Base-by-base conservation (phyloP, 2,888 invertebrate genomes). In the Reticulitermes lucifugus region DNA sequence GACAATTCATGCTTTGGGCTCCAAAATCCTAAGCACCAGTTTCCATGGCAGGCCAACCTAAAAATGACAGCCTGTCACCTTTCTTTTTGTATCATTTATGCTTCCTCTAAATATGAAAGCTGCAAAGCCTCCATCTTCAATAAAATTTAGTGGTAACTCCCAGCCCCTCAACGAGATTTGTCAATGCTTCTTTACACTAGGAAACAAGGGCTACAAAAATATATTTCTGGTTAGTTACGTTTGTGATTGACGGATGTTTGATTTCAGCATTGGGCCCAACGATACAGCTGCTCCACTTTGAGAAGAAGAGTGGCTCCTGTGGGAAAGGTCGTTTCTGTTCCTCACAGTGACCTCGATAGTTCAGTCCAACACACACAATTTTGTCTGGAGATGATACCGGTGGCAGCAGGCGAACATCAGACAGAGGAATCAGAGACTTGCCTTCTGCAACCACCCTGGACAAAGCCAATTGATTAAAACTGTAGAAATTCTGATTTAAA, bases 271-370 rank as follows among this genome's bases (percentile, higher is more conserved):
- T 92, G 0, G 96, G 96, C 0, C 97, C 97, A 41, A 95, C 92
- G 46, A 98, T 93, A 59, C 94, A 93, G 87, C 96, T 96, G 0
- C 96, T 92, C 89, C 97, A 98, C 91, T 98, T 98, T 90, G 94
- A 96, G 91, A 98, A 98, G 88, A 98, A 94, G 90, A 97, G 95
- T 0, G 98, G 98, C 87, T 96, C 95, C 29, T 92, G 92, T 0
- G 94, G 94, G 0, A 96, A 96, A 2, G 93, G 91, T 25, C 94
- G 89, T 35, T 96, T 95, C 89, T 97, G 97, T 89, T 98, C 98
- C 83, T 93, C 92, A 88, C 98, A 98, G 89, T 97, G 97, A 71
- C 97, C 97, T 84, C 92, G 92, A 90, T 98, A 98, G 90, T 98
- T 98, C 86, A 97, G 92, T 0, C 97, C 97, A 22, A 98, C 94